Evolutionary conservation across 2,797 vertebrate genomes (phyloP), one percentile per base, ranked within the genome.

Genomic region (Malacoraja senta): DNA sequence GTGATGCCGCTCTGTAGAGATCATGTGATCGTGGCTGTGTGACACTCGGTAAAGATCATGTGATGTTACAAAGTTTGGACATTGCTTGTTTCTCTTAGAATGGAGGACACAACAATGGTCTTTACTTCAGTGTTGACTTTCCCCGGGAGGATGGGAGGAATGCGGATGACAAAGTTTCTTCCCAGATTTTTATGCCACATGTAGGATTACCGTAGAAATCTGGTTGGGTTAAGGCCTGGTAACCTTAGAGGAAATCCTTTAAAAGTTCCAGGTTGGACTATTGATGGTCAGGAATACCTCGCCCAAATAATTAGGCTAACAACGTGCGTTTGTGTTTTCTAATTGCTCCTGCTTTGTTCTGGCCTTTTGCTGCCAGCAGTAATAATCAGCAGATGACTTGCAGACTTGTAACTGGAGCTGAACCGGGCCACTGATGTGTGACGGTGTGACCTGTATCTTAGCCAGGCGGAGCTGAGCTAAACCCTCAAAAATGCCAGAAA

Each of bases 401-500:
- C 38, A 58, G 81, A 29, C 26, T 58, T 61, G 81, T 26, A 61
- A 84, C n/a, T 61, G 58, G 26, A 86, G 63, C 58, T 38, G 9
- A 79, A 38, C 35, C 8, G 80, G 79, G 9, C 79, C 79, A 81
- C 79, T 26, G 26, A 58, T 26, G 24, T 63, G 81, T 86, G 83
- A 32, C 83, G 12, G 24, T 63, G 81, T 86, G 83, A 32, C 83
- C 29, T 17, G 21, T 26, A 32, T n/a, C 53, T 29, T 2, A 58
- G 81, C 81, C 44, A 84, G 81, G 83, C 44, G 53, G 38, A 81
- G 79, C 6, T 65, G 83, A 86, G 83, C 83, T 61, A 86, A 29
- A 63, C 29, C 12, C 29, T 86, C 12, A 86, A n/a, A 26, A 32
- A 63, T 63, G 81, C 53, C 44, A 84, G 81, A 84, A 84, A 84